A percentile compares a stretch with the other conserved stretches of the same genome.
Evolutionary conservation across 2,797 vertebrate genomes (phyloP).

Genomic region (Muraenolepis orangiensis): DNA sequence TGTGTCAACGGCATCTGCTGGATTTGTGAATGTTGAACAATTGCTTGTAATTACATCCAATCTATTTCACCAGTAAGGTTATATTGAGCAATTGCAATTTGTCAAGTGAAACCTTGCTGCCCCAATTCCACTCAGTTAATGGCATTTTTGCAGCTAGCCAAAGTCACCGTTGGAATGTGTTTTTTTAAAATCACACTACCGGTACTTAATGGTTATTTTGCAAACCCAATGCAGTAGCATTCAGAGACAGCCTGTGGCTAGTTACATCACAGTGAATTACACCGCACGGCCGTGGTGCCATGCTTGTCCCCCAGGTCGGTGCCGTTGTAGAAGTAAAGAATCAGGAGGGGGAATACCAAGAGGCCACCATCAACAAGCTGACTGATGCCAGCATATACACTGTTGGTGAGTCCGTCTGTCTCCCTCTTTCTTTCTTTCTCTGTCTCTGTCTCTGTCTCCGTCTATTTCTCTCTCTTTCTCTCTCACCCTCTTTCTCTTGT

Average conservation of each 20-base stretch:
- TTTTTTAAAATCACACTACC: background rate
- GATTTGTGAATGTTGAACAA: background rate
- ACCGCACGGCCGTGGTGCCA: slow-evolving; percentile 4
- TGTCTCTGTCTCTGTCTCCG: background rate
- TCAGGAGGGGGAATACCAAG: slow-evolving; percentile 76
- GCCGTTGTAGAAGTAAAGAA: slow-evolving; percentile 79
- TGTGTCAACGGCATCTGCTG: background rate
- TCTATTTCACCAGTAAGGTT: background rate
- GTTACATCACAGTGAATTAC: background rate
- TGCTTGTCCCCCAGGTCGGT: slow-evolving; percentile 66
- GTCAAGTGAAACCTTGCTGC: background rate
- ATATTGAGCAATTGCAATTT: background rate
- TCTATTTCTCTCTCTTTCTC: background rate
- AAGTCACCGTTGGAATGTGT: background rate
- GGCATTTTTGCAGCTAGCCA: background rate
- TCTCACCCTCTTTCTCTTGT: too few species aligned
- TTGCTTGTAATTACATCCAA: background rate
- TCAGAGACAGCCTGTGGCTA: background rate
- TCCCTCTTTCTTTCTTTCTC: too few species aligned
- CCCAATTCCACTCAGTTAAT: background rate
- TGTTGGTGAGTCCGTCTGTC: slow-evolving; percentile 71
- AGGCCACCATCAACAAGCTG: slow-evolving; percentile 80
- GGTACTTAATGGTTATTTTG: background rate
- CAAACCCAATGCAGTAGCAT: background rate
- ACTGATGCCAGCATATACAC: slow-evolving; percentile 81